phyloP scores from a whole-genome alignment of 2,888 invertebrate species.

The Aspidiotus destructor region DNA sequence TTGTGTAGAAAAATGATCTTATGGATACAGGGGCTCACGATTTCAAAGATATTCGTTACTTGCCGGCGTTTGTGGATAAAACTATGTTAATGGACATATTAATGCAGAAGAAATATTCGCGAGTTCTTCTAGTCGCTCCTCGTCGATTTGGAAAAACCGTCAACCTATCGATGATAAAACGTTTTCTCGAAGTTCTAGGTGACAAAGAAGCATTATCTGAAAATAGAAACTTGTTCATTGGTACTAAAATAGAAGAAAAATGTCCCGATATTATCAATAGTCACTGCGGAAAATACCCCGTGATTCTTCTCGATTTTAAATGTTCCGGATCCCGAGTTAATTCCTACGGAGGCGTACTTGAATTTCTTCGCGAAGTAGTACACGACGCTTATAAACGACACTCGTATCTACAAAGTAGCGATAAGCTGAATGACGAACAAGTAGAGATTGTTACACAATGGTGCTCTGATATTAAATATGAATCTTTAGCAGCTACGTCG shows the following conservation, averaged over 20 bases:
- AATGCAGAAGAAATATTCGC: constrained; percentile 1
- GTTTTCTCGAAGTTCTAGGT: constrained; percentile 1
- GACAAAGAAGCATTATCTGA: constrained; percentile 8
- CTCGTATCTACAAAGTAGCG: background rate
- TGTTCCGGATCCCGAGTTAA: background rate
- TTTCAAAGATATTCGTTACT: too few relatives aligned
- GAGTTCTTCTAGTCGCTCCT: too few relatives aligned
- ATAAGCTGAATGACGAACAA: background rate
- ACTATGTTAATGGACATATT: background rate
- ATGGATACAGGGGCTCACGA: too few relatives aligned
- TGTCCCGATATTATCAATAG: background rate
- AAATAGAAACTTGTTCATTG: constrained; percentile 7
- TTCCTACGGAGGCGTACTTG: constrained; percentile 7
- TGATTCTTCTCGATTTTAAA: constrained; percentile 4
- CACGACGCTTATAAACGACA: background rate
- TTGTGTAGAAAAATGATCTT: too few relatives aligned
- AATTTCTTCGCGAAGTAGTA: background rate
- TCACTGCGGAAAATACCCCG: constrained; percentile 6
- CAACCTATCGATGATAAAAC: constrained; percentile 2
- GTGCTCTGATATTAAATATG: background rate
- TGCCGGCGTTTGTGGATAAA: too few relatives aligned
- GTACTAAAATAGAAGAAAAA: constrained; percentile 5
- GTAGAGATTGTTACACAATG: background rate
- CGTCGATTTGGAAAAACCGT: background rate
- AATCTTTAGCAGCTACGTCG: background rate